Evolutionary conservation across 2,797 vertebrate genomes (phyloP).

Genomic region (Danio kyathit): DNA sequence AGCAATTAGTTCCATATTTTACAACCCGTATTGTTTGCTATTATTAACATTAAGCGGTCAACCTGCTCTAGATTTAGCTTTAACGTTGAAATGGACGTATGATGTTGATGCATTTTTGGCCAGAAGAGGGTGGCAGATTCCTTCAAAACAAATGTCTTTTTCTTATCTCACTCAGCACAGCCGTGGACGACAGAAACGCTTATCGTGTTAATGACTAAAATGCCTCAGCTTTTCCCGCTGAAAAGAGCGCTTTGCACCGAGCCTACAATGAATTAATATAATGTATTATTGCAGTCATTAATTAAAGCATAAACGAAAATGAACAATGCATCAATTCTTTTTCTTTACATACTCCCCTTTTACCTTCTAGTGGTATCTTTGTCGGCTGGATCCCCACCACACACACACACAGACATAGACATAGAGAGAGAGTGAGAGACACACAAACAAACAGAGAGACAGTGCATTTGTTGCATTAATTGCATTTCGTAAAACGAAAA

Average conservation of each 20-base stretch:
- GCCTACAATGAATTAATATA: not conserved
- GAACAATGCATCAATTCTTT: not conserved
- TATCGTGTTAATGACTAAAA: not conserved
- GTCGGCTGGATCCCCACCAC: not conserved
- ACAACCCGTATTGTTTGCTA: not conserved
- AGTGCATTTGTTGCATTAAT: too few species aligned
- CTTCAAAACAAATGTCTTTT: not conserved
- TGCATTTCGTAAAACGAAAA: too few species aligned
- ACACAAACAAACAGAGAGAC: not conserved
- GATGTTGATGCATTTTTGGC: not conserved
- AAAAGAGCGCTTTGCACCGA: not conserved
- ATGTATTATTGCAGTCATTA: not conserved
- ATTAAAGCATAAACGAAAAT: not conserved
- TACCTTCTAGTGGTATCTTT: not conserved
- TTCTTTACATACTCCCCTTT: not conserved
- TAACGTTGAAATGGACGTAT: not conserved
- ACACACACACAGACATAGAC: too few species aligned
- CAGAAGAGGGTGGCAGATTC: constrained; percentile 45
- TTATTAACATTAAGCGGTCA: not conserved
- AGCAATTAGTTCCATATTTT: not conserved
- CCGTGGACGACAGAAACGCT: not conserved
- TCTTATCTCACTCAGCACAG: not conserved
- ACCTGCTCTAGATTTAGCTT: not conserved
- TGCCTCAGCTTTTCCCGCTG: not conserved
- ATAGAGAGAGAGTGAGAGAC: too few species aligned